Evolutionary conservation across 1,140 invertebrate genomes (phyloP).

Genomic region (Anoplophora glabripennis): DNA sequence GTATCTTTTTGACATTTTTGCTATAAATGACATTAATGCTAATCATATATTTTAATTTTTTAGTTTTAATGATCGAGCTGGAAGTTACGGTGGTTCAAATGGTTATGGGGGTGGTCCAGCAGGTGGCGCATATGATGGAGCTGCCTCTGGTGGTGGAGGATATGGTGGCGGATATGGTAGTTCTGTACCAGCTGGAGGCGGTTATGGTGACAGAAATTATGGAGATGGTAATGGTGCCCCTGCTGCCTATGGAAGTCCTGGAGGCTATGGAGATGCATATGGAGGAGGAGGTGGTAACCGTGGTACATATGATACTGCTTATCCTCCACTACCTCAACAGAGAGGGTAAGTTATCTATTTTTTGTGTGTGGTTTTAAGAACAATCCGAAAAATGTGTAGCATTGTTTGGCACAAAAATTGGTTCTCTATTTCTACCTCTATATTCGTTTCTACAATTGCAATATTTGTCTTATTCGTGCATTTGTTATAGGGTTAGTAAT

Average conservation of each 20-base stretch:
- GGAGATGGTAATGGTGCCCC: slow-evolving; percentile 15
- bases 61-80: slow-evolving; percentile 14
- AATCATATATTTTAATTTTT: slow-evolving; percentile 1
- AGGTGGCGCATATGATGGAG: slow-evolving; percentile 9
- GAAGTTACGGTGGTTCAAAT: slow-evolving; percentile 16
- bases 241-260: slow-evolving; percentile 11
- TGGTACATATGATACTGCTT: slow-evolving; percentile 40
- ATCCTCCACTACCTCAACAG: slow-evolving; percentile 45
- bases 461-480: too few relatives aligned
- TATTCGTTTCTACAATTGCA: too few relatives aligned
- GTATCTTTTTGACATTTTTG: background rate
- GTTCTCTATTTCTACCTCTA: too few relatives aligned
- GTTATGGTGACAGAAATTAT: slow-evolving; percentile 30
- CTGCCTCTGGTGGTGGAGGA: slow-evolving; percentile 15
- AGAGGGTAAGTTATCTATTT: slow-evolving; percentile 39
- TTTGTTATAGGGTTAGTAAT: too few relatives aligned
- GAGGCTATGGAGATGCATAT: slow-evolving; percentile 21
- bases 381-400: too few relatives aligned
- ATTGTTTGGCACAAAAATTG: too few relatives aligned
- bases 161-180: slow-evolving; percentile 17
- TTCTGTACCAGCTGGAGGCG: slow-evolving; percentile 10
- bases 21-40: slow-evolving; percentile 3
- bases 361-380: too few relatives aligned
- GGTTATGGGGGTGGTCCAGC: slow-evolving; percentile 22
- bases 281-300: slow-evolving; percentile 19